phyloP scores from a whole-genome alignment of 1,140 invertebrate species.

The Vanessa atalanta region DNA sequence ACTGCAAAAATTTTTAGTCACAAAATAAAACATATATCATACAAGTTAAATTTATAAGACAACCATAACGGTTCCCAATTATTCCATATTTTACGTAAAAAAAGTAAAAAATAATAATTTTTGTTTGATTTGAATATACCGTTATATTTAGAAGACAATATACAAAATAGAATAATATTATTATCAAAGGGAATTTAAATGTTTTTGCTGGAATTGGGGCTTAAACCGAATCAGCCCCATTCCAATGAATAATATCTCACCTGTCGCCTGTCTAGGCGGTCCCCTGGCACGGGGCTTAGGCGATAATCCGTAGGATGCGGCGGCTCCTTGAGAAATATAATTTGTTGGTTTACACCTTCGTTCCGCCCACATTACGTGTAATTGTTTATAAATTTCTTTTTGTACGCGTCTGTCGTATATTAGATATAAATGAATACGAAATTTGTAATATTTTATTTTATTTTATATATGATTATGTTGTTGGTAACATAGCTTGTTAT shows the following conservation, averaged over 20 bases:
- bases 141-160: neutral
- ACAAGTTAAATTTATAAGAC: no score
- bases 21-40: no score
- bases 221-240: conserved; percentile 34
- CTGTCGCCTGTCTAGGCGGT: conserved; percentile 28
- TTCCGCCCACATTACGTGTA: conserved; percentile 4
- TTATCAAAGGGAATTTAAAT: conserved; percentile 29
- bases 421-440: neutral
- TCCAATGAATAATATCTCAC: conserved; percentile 38
- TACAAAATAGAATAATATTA: conserved; percentile 13
- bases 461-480: no score
- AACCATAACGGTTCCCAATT: no score
- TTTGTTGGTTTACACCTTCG: conserved; percentile 29
- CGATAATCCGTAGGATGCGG: conserved; percentile 32
- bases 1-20: no score
- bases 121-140: neutral
- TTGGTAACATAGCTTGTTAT: no score
- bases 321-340: conserved; percentile 33
- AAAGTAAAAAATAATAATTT: no score
- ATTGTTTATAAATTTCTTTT: conserved; percentile 15
- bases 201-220: conserved; percentile 33
- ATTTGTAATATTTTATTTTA: neutral
- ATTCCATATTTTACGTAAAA: no score
- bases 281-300: conserved; percentile 24
- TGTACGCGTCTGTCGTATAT: neutral